phyloP scores from a whole-genome alignment of 2,797 vertebrate species.

The Acanthurus leucopareius region DNA sequence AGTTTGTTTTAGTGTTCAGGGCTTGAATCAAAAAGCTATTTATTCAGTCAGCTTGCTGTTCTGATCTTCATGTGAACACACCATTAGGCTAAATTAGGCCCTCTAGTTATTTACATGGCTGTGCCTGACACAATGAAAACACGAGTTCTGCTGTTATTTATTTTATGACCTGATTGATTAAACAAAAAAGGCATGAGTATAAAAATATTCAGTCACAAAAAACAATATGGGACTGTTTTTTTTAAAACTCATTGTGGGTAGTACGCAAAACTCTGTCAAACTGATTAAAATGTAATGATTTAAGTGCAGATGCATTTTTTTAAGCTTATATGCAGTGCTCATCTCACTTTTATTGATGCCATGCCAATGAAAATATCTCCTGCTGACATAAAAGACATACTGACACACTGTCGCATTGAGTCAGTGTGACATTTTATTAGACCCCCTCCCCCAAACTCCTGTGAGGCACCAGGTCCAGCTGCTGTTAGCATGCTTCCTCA shows the following conservation, averaged over 20 bases:
- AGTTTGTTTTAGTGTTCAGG: background rate
- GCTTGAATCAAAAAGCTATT: constrained; percentile 1
- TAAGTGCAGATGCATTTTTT: background rate
- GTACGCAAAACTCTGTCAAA: background rate
- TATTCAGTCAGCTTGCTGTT: constrained; percentile 1
- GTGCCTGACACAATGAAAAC: background rate
- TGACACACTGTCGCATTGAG: constrained; percentile 26
- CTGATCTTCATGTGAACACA: background rate
- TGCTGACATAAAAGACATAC: constrained; percentile 4
- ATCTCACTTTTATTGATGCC: background rate
- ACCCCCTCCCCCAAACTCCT: background rate
- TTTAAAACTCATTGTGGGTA: background rate
- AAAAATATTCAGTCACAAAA: too few relatives aligned
- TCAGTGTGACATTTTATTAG: constrained; percentile 20
- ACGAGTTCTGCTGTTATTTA: background rate
- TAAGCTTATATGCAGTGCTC: background rate
- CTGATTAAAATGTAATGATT: background rate
- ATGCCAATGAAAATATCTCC: background rate
- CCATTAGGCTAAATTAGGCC: background rate
- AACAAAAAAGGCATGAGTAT: too few relatives aligned
- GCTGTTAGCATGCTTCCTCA: constrained; percentile 31
- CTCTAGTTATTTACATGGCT: background rate
- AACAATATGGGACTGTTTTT: too few relatives aligned
- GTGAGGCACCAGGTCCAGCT: constrained; percentile 34
- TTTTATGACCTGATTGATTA: background rate